Evolutionary conservation across 2,888 invertebrate genomes (phyloP), one percentile per base, ranked within the genome.

Genomic region (Ditylenchus weischeri): DNA sequence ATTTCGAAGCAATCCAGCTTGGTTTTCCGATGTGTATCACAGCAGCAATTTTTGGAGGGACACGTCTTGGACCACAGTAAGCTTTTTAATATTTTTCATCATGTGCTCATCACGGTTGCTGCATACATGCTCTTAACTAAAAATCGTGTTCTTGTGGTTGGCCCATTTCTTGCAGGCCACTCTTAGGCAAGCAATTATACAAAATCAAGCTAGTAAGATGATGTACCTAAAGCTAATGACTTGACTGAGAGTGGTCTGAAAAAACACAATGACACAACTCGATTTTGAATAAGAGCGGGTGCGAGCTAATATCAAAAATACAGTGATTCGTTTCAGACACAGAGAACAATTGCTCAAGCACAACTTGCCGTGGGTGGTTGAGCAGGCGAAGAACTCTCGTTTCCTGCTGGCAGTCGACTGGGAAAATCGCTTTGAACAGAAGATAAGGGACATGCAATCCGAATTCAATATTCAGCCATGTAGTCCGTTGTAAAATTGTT

Each of bases 1-100:
- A 95, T 93, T 88, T 98, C 61, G 98, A 98, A 87, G 96, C 90
- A 0, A 88, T 96, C 67, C 98, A 99, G 85, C 91, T 90, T 15
- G 90, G 89, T 62, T 86, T 99, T 36, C 98, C 98, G 0, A 95
- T 99, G 95, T 95, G 95, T 83, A 87, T 92, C 70, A 88, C 90
- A 63, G 98, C 91, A 23, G 95, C 91, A 0, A 87, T 95, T 66
- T 92, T 93, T 87, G 96, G 95, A 15, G 91, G 94, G 1, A 86
- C 90, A 18, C 87, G 95, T 75, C 86, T 96, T 18, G 89, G 89
- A 78, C 90, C 92, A 65, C 92, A 90, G 89, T 88, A 86, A 64
- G 66, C 29, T 29, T 29, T 23, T 15, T 18, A 21, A 29, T n/a
- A n/a, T n/a, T n/a, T n/a, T n/a, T n/a, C n/a, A n/a, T n/a, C n/a